Evolutionary conservation across 2,888 invertebrate species (phyloP).

Genomic region (Pecten maximus): DNA sequence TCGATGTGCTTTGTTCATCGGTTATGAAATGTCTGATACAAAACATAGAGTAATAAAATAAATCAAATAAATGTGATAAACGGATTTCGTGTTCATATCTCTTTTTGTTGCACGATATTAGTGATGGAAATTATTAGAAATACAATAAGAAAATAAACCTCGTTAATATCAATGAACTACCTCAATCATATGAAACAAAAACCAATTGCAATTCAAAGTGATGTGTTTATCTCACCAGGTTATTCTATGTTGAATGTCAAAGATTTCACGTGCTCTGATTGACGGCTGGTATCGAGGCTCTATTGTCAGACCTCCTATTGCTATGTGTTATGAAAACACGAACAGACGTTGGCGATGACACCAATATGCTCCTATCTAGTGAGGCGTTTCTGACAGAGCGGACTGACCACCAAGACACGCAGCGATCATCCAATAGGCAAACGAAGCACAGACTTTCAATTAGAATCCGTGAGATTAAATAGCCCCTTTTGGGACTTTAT

Average conservation of each 20-base stretch:
- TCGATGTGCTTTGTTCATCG: no score
- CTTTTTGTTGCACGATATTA: no score
- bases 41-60: no score
- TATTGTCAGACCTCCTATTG: not conserved
- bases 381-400: not conserved
- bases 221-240: not conserved
- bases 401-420: not conserved
- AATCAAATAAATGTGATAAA: no score
- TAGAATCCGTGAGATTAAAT: constrained; percentile 3
- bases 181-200: not conserved
- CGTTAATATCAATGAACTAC: not conserved
- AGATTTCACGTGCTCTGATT: not conserved
- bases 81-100: no score
- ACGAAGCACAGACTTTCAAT: constrained; percentile 4
- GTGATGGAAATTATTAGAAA: no score
- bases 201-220: not conserved
- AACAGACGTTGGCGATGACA: constrained; percentile 28
- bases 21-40: no score
- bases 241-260: not conserved
- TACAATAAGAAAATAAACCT: not conserved
- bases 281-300: not conserved
- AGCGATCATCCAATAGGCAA: not conserved
- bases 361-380: constrained; percentile 28
- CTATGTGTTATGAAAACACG: constrained; percentile 14
- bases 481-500: not conserved